These are phyloP conservation scores for Atta cephalotes DNA, from an alignment of 1,140 invertebrate genomes.

Conservation along the genomic window DNA sequence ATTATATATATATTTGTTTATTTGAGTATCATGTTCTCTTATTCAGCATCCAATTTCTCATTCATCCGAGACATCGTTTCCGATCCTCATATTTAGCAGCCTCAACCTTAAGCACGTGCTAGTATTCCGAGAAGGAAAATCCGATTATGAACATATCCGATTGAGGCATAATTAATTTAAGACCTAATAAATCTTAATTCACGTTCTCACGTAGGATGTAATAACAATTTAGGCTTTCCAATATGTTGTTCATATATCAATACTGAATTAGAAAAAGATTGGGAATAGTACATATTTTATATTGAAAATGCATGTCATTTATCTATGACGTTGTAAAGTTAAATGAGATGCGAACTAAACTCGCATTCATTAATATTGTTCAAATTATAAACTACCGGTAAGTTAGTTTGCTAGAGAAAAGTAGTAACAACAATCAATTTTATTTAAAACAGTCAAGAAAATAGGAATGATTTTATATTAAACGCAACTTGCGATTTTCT, in stretches of 20 bases:
- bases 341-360: conserved; percentile 11
- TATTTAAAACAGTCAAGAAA: conserved; percentile 11
- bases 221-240: conserved; percentile 27
- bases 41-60: not conserved
- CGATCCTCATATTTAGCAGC: not conserved
- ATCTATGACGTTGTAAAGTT: not conserved
- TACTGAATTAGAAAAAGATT: not conserved
- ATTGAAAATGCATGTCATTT: not conserved
- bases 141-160: conserved; percentile 72
- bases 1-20: not conserved
- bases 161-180: conserved; percentile 84
- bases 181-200: conserved; percentile 81
- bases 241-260: not conserved
- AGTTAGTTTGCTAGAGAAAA: not conserved
- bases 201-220: not conserved
- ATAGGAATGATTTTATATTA: not conserved
- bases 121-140: not conserved
- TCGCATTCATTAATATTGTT: not conserved
- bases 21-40: not conserved
- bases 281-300: not conserved
- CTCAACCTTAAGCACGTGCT: not conserved
- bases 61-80: not conserved
- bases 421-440: conserved; percentile 15
- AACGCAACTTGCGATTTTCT: not conserved
- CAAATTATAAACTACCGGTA: conserved; percentile 13